Base-by-base conservation (phyloP, 37 sponge, comb jelly and placozoan genomes). In the Beroe forskalii region DNA sequence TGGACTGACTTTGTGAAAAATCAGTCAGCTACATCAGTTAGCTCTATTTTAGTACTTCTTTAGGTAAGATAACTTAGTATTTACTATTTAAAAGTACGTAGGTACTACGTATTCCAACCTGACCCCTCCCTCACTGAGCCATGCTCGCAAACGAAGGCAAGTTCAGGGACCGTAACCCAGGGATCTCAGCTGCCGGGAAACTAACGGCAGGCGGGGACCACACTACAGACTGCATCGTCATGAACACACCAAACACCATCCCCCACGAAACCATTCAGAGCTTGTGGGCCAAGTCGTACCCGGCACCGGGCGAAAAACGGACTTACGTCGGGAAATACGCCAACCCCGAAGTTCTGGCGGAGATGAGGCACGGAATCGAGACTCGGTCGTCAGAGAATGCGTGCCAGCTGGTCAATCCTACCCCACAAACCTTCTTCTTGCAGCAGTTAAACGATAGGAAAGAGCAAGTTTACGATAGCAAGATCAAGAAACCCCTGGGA, bases 401-500 rank as follows among this genome's bases (percentile, higher is more conserved):
- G 0, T 35, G 62, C 0, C 92, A 92, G 4, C 90, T 99, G 19
- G 91, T 95, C 19, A 99, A 96, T 44, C 97, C 99, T 43, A 40
- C 91, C 2, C 93, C 91, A 8, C 94, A 92, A 66, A 94, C 95
- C 20, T 67, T 89, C 32, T 95, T 94, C 90, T 72, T 94, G 62
- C 94, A 95, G 41, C 30, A 62, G 12, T n/a, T 90, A 41, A 76
- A 93, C 37, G 90, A 95, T 62, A 92, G 89, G 33, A 89, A 91
- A 31, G 97, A 96, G 89, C 32, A n/a, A 30, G 55, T 94, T 37
- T 99, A 99, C 76, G 62, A 41, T 38, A 92, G 92, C 86, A 95
- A 93, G 0, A 55, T 48, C 32, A 96, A 62, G 62, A 94, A 94
- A 33, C 97, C 97, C 14, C 93, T 99, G 36, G 97, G 95, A 92